Evolutionary conservation across 2,113 vertebrate genomes (phyloP).

Genomic region (Cygnus buccinator): DNA sequence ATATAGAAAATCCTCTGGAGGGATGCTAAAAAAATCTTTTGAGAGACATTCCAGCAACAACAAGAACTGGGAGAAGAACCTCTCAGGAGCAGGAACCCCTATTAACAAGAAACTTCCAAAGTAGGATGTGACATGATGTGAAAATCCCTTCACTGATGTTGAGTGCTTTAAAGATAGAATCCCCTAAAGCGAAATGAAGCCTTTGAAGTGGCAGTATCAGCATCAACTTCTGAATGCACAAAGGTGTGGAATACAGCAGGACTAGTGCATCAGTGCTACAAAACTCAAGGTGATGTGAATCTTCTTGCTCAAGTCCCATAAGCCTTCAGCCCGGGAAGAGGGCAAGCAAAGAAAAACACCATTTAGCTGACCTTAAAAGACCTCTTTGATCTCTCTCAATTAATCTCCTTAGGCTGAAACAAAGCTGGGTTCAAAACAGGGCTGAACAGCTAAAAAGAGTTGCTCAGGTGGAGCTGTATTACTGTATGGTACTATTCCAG

Average conservation of each 20-base stretch:
- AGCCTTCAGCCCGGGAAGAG: neutral
- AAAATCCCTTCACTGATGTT: conserved; percentile 65
- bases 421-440: neutral
- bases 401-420: neutral
- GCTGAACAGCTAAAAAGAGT: neutral
- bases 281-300: neutral
- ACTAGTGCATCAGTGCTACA: neutral
- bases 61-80: conserved; percentile 49
- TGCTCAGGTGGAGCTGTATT: neutral
- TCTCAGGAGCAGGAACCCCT: conserved; percentile 56
- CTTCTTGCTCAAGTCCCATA: neutral
- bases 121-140: conserved; percentile 60
- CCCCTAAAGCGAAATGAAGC: conserved; percentile 61
- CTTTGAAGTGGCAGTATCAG: conserved; percentile 71
- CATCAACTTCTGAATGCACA: conserved; percentile 34
- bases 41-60: conserved; percentile 24
- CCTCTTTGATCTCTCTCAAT: conserved; percentile 8
- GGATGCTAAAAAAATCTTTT: conserved; percentile 49
- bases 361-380: neutral
- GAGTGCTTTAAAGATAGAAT: conserved; percentile 65
- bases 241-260: neutral
- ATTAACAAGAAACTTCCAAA: conserved; percentile 73
- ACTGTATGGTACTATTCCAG: neutral
- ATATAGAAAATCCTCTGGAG: conserved; percentile 51
- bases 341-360: neutral